Percentiles rank a stretch among this genome's conserved stretches.
Evolutionary conservation across 2,797 vertebrate species (phyloP).

Genomic region (Coregonus sp.): DNA sequence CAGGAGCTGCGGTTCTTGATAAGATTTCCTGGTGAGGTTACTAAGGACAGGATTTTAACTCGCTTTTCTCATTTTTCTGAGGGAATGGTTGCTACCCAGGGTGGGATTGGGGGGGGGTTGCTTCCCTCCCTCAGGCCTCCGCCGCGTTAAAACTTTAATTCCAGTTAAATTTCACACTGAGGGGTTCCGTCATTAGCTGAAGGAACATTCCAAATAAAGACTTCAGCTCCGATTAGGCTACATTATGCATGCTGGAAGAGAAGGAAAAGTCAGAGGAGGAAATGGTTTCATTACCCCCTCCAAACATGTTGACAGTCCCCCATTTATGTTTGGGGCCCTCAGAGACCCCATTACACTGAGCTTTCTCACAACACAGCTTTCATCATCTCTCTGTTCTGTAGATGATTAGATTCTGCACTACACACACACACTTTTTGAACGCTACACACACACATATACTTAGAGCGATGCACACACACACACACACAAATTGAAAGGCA

Average conservation of each 20-base stretch:
- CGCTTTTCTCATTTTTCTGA: background rate
- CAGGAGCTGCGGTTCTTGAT: constrained; percentile 51
- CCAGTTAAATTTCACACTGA: constrained; percentile 71
- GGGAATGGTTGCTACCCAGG: background rate
- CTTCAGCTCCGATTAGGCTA: constrained; percentile 71
- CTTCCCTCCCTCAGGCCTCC: constrained; percentile 54
- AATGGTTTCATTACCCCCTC: constrained; percentile 59
- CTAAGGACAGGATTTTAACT: constrained; percentile 32
- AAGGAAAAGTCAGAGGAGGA: constrained; percentile 44
- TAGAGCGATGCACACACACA: background rate
- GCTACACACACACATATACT: constrained; percentile 14
- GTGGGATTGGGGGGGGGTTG: constrained; percentile 26
- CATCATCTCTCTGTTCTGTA: constrained; percentile 51
- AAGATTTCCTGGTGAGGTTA: constrained; percentile 51
- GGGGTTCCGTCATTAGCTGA: constrained; percentile 65
- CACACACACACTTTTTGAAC: constrained; percentile 27
- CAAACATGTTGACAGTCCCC: constrained; percentile 57
- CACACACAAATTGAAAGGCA: constrained; percentile 23
- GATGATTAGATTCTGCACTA: constrained; percentile 30
- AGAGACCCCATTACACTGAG: constrained; percentile 31
- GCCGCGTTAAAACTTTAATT: constrained; percentile 74
- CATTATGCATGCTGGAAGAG: constrained; percentile 60
- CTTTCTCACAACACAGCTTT: constrained; percentile 54
- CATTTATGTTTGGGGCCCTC: constrained; percentile 38
- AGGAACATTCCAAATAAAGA: constrained; percentile 65